These are phyloP conservation scores for Clarias magur DNA, from an alignment of 2,113 vertebrate genomes.

Conservation along the genomic window DNA sequence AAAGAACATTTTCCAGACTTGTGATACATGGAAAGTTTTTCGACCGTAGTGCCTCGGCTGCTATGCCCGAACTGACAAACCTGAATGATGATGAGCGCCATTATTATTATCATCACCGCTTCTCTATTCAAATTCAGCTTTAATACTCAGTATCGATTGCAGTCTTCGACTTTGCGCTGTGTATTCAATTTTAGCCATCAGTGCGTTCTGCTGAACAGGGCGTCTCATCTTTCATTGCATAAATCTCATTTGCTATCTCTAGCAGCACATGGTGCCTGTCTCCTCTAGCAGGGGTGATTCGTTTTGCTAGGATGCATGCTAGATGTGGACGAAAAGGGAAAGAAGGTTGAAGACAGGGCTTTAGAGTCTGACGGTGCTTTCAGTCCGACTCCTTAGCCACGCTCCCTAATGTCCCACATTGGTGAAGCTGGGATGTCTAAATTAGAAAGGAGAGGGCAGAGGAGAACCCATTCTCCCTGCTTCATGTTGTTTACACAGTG, in stretches of 20 bases:
- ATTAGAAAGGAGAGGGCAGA: constrained; percentile 49
- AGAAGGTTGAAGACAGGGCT: constrained; percentile 36
- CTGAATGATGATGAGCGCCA: constrained; percentile 54
- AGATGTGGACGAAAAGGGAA: constrained; percentile 45
- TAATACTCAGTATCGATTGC: constrained; percentile 59
- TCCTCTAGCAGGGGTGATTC: constrained; percentile 58
- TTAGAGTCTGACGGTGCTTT: constrained; percentile 39
- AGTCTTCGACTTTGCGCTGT: constrained; percentile 49
- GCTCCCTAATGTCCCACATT: constrained; percentile 48
- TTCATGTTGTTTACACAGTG: constrained; percentile 44
- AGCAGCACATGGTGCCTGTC: constrained; percentile 57
- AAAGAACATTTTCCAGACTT: constrained; percentile 1
- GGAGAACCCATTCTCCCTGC: constrained; percentile 48
- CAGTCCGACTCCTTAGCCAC: constrained; percentile 41
- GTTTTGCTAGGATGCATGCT: constrained; percentile 56
- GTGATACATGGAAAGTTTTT: constrained; percentile 12
- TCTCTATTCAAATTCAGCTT: constrained; percentile 37
- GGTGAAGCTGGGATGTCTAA: constrained; percentile 50
- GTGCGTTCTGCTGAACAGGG: constrained; percentile 49
- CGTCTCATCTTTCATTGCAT: constrained; percentile 59
- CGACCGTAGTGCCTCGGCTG: background rate
- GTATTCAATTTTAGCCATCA: constrained; percentile 64
- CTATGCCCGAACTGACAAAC: constrained; percentile 14
- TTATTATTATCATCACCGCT: constrained; percentile 31
- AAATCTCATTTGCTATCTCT: constrained; percentile 68